Percentiles rank a stretch among this genome's conserved stretches.
Evolutionary conservation across 2,113 vertebrate genomes (phyloP).

Genomic region (Numida meleagris): DNA sequence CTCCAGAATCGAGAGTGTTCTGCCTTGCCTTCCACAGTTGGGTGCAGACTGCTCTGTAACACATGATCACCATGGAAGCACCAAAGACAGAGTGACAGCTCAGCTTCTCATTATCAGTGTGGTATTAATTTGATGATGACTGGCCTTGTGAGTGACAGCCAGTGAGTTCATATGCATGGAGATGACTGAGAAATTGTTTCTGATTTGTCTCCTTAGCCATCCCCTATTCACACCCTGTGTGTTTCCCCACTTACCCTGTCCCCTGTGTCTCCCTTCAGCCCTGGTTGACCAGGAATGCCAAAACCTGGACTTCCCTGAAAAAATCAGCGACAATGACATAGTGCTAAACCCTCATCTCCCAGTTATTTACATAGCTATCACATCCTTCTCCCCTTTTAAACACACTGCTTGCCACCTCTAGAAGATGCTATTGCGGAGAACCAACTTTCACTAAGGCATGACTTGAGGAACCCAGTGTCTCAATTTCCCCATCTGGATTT

Average conservation of each 20-base stretch:
- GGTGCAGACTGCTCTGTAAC: background rate
- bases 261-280: conserved; percentile 86
- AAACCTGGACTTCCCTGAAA: conserved; percentile 86
- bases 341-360: background rate
- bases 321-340: background rate
- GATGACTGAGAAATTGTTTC: background rate
- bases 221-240: background rate
- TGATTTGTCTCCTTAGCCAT: background rate
- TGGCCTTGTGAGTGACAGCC: background rate
- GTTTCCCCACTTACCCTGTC: conserved; percentile 82
- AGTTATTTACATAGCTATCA: background rate
- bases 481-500: background rate
- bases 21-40: background rate
- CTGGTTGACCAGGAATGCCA: conserved; percentile 87
- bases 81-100: background rate
- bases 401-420: background rate
- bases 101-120: background rate
- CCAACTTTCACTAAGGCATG: background rate
- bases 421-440: background rate
- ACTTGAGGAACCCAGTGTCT: background rate
- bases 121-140: background rate
- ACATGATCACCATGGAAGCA: background rate
- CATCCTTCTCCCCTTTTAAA: background rate
- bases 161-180: background rate
- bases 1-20: background rate